Percentiles rank a stretch among this genome's conserved stretches.
These are phyloP conservation scores for Venusia cambrica DNA, from an alignment of 2,888 invertebrate genomes.

Conservation along the genomic window DNA sequence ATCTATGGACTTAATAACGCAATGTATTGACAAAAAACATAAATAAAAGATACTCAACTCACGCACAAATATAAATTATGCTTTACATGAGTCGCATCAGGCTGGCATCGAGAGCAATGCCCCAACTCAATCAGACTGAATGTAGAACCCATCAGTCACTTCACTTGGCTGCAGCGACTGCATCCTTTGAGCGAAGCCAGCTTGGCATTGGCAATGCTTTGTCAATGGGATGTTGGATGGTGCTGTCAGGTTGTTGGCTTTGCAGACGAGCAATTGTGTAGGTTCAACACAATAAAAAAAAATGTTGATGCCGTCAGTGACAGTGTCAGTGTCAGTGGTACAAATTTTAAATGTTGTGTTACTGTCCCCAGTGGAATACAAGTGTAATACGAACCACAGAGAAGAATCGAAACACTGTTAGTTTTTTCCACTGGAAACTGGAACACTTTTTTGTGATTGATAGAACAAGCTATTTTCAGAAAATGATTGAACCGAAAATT, in stretches of 20 bases:
- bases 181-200: conserved; percentile 51
- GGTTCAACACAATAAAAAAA: background rate
- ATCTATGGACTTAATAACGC: background rate
- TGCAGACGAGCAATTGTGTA: conserved; percentile 35
- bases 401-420: too few species aligned
- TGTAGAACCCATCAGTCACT: conserved; percentile 58
- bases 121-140: conserved; percentile 32
- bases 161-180: conserved; percentile 31
- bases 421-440: too few species aligned
- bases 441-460: too few species aligned
- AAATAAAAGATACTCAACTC: too few species aligned
- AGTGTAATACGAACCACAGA: too few species aligned
- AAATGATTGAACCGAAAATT: too few species aligned
- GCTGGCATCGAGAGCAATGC: conserved; percentile 24
- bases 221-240: conserved; percentile 64
- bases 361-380: too few species aligned
- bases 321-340: too few species aligned
- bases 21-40: too few species aligned
- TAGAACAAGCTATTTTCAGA: too few species aligned
- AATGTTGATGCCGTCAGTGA: too few species aligned
- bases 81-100: conserved; percentile 17
- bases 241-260: conserved; percentile 47
- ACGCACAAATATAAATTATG: background rate
- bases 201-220: conserved; percentile 49
- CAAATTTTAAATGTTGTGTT: too few species aligned